These are phyloP conservation scores for Ceuthmochares aereus DNA, from an alignment of 2,113 vertebrate species.

Conservation along the genomic window DNA sequence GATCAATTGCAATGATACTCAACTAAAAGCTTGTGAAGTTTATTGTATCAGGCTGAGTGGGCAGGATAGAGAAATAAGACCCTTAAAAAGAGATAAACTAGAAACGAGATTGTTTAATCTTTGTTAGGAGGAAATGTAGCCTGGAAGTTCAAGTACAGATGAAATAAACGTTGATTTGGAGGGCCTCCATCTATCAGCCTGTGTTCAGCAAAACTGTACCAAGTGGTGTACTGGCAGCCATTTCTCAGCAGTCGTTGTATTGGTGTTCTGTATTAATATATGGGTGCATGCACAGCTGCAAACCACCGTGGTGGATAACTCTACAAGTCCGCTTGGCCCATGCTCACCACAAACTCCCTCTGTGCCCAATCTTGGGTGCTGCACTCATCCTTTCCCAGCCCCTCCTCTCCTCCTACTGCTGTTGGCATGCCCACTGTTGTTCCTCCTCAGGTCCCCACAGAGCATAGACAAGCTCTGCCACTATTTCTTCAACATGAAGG, in stretches of 20 bases:
- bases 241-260: neutral
- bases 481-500: neutral
- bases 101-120: neutral
- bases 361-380: neutral
- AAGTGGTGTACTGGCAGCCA: neutral
- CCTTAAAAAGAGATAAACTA: neutral
- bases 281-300: neutral
- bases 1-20: neutral
- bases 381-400: neutral
- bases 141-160: neutral
- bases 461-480: neutral
- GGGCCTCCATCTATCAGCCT: too few species aligned
- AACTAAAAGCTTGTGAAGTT: neutral
- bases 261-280: neutral
- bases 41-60: neutral
- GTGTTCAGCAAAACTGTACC: neutral
- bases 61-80: neutral
- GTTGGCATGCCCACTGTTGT: rapidly evolving
- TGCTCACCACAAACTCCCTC: neutral
- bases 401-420: neutral
- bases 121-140: neutral
- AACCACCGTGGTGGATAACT: neutral
- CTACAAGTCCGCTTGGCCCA: neutral
- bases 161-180: neutral
- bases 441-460: neutral